Evolutionary conservation across 2,888 invertebrate species (phyloP).

Genomic region (Eumacrocentrus americanus): DNA sequence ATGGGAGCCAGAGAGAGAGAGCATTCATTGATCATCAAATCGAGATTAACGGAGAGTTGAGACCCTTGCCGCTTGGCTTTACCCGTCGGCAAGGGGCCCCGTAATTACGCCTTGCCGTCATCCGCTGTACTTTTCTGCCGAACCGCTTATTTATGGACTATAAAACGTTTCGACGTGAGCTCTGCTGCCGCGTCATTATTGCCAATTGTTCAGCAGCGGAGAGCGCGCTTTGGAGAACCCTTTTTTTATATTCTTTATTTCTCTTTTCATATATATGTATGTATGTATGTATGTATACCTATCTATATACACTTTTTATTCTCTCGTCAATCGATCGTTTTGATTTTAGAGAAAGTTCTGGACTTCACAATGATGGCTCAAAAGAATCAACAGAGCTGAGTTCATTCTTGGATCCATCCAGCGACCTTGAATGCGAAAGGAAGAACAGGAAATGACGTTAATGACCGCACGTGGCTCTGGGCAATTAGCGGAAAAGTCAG

Average conservation of each 20-base stretch:
- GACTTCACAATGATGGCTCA: too few species aligned
- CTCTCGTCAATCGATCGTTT: too few species aligned
- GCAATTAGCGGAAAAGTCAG: slow-evolving; percentile 20
- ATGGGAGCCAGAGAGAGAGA: neutral
- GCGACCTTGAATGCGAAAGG: too few species aligned
- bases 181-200: slow-evolving; percentile 10
- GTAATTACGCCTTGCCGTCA: slow-evolving; percentile 29
- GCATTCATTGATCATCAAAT: slow-evolving; percentile 33
- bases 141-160: slow-evolving; percentile 36
- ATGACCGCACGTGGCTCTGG: too few species aligned
- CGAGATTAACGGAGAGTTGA: slow-evolving; percentile 25
- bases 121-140: slow-evolving; percentile 17
- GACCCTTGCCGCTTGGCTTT: slow-evolving; percentile 8
- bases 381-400: too few species aligned
- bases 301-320: too few species aligned
- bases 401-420: too few species aligned
- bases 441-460: too few species aligned
- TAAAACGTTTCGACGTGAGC: slow-evolving; percentile 31
- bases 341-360: too few species aligned
- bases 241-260: neutral
- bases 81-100: slow-evolving; percentile 12
- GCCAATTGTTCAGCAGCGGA: slow-evolving; percentile 15
- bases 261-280: neutral
- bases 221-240: neutral
- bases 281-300: too few species aligned